Base-by-base conservation (phyloP, 1,140 invertebrate species). In the Marisa cornuarietis region DNA sequence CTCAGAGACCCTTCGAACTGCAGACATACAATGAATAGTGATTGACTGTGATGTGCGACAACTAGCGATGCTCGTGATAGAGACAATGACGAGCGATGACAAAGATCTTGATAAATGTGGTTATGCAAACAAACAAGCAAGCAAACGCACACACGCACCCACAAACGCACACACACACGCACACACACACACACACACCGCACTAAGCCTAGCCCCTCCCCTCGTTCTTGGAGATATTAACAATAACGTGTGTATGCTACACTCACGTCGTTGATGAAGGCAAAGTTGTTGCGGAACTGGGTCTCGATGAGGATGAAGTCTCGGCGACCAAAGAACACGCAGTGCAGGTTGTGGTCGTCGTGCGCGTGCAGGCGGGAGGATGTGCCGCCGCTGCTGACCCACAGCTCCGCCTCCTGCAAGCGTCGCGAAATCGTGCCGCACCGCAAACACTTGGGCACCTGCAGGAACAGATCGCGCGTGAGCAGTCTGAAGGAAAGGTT, bases 341-440 rank as follows among this genome's bases (percentile, higher is more conserved):
- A 91, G 78, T 91, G 90, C 4, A 91, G 71, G 76, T 88, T 86
- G 74, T 91, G 89, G 73, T 91, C 88, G 13, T 87, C 87, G 74
- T 91, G 90, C 49, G 86, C 87, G 73, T 91, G 89, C 1, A 91
- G 79, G 11, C 87, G 78, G 18, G 89, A 90, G 8, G 85, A 81
- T 9, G 90, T 90, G 7, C 88, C 88, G 16, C 91, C 91, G 71
- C 86, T 88, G 76, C 86, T 87, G 87, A 91, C 90, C 90, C 90
- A 91, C 52, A 91, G 62, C 81, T 90, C 87, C 0, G 89, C 85
- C 72, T 90, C 87, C 75, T 86, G 81, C 14, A 91, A 79, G 31
- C 83, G 82, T n/a, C 87, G 76, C 24, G 79, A 85, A 63, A 88
- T 83, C 0, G 87, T 85, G 4, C 89, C 89, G 76, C 90, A 91